Base-by-base conservation (phyloP, 2,888 invertebrate species). In the Deroplatys truncata region DNA sequence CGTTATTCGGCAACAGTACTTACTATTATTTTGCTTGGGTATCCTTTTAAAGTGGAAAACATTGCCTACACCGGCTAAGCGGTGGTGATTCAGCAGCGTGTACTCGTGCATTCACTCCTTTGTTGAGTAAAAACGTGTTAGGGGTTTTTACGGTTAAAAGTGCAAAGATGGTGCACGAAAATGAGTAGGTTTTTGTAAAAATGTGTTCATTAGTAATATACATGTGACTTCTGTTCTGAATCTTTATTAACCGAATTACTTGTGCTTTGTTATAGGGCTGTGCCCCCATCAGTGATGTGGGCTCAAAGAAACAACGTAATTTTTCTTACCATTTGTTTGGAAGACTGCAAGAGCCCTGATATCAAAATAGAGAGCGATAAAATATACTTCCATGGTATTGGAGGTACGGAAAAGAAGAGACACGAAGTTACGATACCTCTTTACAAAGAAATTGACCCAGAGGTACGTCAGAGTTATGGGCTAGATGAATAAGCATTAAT, bases 401-500 rank as follows among this genome's bases (percentile, higher is more conserved):
- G 97, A 91, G 97, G 97, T 86, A 96, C 97, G 92, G 97, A 97
- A 92, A 96, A 97, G 92, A 98, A 97, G 94, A 94, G 95, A 92
- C 97, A 98, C 93, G 98, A 98, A 95, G 96, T 98, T 91, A 97
- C 97, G 91, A 96, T 99, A 93, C 96, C 97, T 91, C 95, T 99
- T 92, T 97, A 96, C 92, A 96, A 96, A 93, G 96, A 97, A 93
- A 96, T 99, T 91, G 96, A 97, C 92, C 96, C 97, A 88, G 97
- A 97, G 92, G 97, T 96, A 94, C 96, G 96, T 93, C n/a, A 83
- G 7, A 16, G 15, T 43, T 43, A 43, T 0, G 43, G 10, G 7
- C 13, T 13, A 43, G 1, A 35, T 35, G 35, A 35, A 5, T 8
- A 35, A 35, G 35, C 9, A 35, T 35, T 35, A 9, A 0, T 35